phyloP scores from a whole-genome alignment of 2,888 invertebrate species.

The Seira sanloemensis region DNA sequence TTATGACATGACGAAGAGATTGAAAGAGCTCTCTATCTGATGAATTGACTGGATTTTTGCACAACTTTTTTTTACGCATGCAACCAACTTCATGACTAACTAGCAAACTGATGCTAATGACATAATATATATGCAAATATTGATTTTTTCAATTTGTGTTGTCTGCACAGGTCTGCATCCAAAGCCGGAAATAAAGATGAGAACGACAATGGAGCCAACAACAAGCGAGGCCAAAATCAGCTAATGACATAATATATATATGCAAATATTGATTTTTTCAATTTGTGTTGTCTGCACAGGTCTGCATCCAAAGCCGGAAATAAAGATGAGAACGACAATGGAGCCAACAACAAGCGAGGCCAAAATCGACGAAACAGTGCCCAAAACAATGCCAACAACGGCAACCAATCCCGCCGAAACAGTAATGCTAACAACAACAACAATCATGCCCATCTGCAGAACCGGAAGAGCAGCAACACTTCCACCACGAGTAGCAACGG shows the following conservation, averaged over 20 bases:
- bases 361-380: constrained; percentile 46
- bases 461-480: constrained; percentile 48
- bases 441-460: not conserved
- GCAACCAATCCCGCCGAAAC: constrained; percentile 36
- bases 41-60: constrained; percentile 12
- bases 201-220: constrained; percentile 26
- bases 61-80: not conserved
- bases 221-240: constrained; percentile 31
- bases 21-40: not conserved
- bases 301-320: constrained; percentile 44
- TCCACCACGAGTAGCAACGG: constrained; percentile 52
- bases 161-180: constrained; percentile 32
- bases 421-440: constrained; percentile 41
- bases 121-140: no score
- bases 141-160: not conserved
- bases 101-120: no score
- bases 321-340: constrained; percentile 38
- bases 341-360: constrained; percentile 18
- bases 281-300: constrained; percentile 7
- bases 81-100: no score
- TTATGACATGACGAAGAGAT: not conserved
- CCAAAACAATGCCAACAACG: constrained; percentile 8
- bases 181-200: constrained; percentile 48
- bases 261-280: not conserved
- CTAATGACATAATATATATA: no score